Evolutionary conservation across 2,888 invertebrate species (phyloP), one percentile per base, ranked within the genome.

Genomic region (Limnephilus marmoratus): DNA sequence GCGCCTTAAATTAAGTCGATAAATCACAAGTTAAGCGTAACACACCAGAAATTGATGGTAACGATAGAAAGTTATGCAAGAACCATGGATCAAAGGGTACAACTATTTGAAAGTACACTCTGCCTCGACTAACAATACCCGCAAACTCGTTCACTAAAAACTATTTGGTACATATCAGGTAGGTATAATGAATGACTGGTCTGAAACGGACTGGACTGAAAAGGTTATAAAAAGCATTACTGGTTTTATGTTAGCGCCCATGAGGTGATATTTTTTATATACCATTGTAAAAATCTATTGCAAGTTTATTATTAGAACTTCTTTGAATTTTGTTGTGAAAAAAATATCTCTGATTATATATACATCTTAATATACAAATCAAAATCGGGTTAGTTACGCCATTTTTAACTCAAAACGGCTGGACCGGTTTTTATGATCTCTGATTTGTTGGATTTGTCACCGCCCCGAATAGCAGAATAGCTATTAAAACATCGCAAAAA

Each of bases 11-110:
- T 89, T 89, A 89, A 89, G 88, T 89, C 88, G n/a, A 89, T 89
- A 89, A 89, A 89, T 89, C 88, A 89, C 88, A 89, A 89, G 88
- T 89, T 89, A 89, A 89, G 80, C 88, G 88, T 89, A 80, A 89
- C 88, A 89, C 80, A 89, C 88, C 88, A 89, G 80, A 80, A 89
- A 89, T 89, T 89, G 88, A 89, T 89, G 88, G 88, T 81, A 80
- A 49, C 87, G 88, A n/a, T 89, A 31, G 18, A 24, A 89, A 89
- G 88, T 89, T 89, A 89, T 89, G 88, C 80, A 89, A 34, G 80
- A 80, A 37, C 37, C 81, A 80, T 89, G 34, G 80, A 89, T 89
- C 88, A 89, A 89, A 80, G 80, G 34, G 81, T 81, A n/a, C 18
- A 87, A 89, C 68, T 80, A 80, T 89, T 80, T 41, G 80, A 53